Evolutionary conservation across 2,888 invertebrate species (phyloP).

Genomic region (Metellina segmentata): DNA sequence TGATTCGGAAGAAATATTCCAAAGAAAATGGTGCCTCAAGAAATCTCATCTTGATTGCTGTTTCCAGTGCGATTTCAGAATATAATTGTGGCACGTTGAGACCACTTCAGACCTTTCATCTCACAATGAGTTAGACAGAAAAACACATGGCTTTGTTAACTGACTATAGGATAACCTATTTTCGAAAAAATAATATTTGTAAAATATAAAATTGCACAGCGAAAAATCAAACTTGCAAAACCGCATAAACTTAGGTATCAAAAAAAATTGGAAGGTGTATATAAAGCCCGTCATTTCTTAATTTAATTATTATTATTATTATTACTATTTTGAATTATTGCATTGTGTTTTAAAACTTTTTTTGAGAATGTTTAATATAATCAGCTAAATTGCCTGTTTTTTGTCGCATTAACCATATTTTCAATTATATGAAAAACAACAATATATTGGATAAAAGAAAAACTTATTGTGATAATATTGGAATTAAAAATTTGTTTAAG

Average conservation of each 20-base stretch:
- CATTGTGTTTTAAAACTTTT: neutral
- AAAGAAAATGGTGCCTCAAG: too few relatives aligned
- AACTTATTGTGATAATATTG: too few relatives aligned
- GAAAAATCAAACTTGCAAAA: too few relatives aligned
- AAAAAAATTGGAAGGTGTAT: constrained; percentile 13
- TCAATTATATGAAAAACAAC: too few relatives aligned
- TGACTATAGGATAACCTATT: neutral
- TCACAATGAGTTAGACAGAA: neutral
- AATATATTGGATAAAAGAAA: too few relatives aligned
- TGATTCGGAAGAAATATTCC: constrained; percentile 47
- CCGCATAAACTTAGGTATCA: neutral
- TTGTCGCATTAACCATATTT: neutral
- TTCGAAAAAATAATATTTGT: neutral
- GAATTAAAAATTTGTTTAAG: too few relatives aligned
- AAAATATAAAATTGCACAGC: too few relatives aligned
- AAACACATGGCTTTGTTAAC: neutral
- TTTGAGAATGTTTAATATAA: neutral
- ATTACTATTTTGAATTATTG: neutral
- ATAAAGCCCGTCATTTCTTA: constrained; percentile 1
- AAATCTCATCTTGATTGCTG: too few relatives aligned
- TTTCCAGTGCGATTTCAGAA: too few relatives aligned
- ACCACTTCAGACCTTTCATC: neutral
- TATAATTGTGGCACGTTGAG: too few relatives aligned
- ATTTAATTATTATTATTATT: constrained; percentile 1
- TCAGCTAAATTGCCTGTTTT: neutral